phyloP scores from a whole-genome alignment of 2,888 invertebrate species.

The Mythimna impura region DNA sequence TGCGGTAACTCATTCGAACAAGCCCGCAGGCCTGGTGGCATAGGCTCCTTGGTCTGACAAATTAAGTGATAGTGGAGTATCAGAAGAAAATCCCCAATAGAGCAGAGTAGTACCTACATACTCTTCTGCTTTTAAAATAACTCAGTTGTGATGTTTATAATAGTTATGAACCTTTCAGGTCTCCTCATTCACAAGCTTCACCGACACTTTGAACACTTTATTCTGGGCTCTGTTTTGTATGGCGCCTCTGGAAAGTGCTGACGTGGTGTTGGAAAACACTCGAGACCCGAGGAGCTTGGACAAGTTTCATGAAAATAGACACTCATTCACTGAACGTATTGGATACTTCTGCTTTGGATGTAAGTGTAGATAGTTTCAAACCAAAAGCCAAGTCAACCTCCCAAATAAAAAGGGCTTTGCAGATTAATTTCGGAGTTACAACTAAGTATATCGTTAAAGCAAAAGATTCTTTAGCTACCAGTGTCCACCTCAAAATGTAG shows the following conservation, averaged over 20 bases:
- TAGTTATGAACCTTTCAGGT: constrained; percentile 76
- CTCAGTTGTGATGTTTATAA: background rate
- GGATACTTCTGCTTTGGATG: constrained; percentile 92
- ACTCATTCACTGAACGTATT: constrained; percentile 91
- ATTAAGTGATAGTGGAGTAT: background rate
- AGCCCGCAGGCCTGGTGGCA: too few relatives aligned
- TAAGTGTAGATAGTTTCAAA: constrained; percentile 65
- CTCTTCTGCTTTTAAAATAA: too few relatives aligned
- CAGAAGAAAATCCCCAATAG: too few relatives aligned
- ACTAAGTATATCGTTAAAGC: background rate
- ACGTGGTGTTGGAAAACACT: constrained; percentile 91
- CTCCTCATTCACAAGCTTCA: constrained; percentile 91
- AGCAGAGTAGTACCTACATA: background rate
- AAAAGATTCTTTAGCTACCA: background rate
- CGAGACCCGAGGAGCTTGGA: constrained; percentile 68
- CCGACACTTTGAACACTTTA: constrained; percentile 91
- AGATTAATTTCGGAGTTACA: background rate
- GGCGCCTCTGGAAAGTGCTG: constrained; percentile 92
- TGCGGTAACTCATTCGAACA: too few relatives aligned
- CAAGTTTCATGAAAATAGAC: constrained; percentile 89
- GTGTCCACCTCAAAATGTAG: background rate
- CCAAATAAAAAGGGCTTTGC: background rate
- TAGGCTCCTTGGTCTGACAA: background rate
- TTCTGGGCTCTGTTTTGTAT: constrained; percentile 94
- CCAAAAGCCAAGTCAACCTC: background rate